phyloP scores from a whole-genome alignment of 2,888 invertebrate genomes.

The Rhodophaea formosa region DNA sequence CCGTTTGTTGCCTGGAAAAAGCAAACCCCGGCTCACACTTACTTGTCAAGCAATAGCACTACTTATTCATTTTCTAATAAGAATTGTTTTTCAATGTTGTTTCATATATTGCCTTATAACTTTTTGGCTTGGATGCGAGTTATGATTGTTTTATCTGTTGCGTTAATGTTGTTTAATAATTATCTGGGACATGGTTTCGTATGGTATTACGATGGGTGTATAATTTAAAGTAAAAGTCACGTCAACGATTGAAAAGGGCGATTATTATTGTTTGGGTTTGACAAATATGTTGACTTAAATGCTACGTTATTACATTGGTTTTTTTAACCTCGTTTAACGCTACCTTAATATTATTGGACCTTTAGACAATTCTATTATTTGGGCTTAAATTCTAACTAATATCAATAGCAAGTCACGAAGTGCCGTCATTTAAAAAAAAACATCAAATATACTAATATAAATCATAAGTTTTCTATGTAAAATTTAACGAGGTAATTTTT shows the following conservation, averaged over 20 bases:
- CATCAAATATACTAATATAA: no score
- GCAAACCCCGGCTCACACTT: constrained; percentile 35
- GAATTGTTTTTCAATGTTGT: neutral
- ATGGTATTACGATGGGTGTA: constrained; percentile 54
- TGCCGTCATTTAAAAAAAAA: no score
- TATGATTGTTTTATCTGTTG: constrained; percentile 70
- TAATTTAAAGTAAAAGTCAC: constrained; percentile 60
- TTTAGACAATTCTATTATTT: no score
- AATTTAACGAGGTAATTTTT: no score
- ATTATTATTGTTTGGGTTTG: neutral
- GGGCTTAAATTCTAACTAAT: no score
- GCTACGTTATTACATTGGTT: no score
- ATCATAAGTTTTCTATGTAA: no score
- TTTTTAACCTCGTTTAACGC: no score
- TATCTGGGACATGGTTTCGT: constrained; percentile 65
- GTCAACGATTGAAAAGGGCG: constrained; percentile 34
- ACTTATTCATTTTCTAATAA: neutral
- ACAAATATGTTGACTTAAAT: no score
- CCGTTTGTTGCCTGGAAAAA: constrained; percentile 57
- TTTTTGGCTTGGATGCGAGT: constrained; percentile 20
- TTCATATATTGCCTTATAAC: constrained; percentile 2
- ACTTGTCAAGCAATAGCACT: constrained; percentile 19
- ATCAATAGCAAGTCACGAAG: no score
- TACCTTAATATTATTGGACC: no score
- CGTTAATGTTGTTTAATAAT: constrained; percentile 75